phyloP scores from a whole-genome alignment of 2,113 vertebrate species.

The Mungos mungo region DNA sequence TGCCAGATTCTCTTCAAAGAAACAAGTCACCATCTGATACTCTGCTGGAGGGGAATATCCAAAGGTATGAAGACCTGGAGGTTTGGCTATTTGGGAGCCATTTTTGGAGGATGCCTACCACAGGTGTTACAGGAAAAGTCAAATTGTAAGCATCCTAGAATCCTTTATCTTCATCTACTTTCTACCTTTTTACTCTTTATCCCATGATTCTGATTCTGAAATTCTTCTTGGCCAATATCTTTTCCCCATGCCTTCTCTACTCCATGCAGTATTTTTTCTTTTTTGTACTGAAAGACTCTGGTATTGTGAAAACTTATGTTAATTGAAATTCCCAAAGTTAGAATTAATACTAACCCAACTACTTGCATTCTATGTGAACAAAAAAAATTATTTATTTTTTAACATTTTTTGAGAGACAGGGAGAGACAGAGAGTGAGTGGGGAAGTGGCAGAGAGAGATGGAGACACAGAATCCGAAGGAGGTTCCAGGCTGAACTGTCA shows the following conservation, averaged over 20 bases:
- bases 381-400: not conserved
- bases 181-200: not conserved
- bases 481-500: too few relatives aligned
- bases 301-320: not conserved
- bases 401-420: too few relatives aligned
- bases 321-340: not conserved
- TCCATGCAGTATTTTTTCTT: not conserved
- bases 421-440: too few relatives aligned
- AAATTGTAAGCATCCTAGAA: not conserved
- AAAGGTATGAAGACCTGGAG: not conserved
- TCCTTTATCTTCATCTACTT: not conserved
- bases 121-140: not conserved
- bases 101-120: not conserved
- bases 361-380: not conserved
- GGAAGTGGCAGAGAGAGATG: too few relatives aligned
- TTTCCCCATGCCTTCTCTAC: not conserved
- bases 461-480: too few relatives aligned
- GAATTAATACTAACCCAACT: not conserved
- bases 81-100: too few relatives aligned
- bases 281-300: not conserved
- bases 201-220: not conserved
- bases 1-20: too few relatives aligned
- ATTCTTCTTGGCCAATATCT: not conserved
- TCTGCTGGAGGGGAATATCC: not conserved
- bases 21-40: accelerated